Conservation (phyloP, 2,797 vertebrate genomes). For the Rachycentron canadum region DNA sequence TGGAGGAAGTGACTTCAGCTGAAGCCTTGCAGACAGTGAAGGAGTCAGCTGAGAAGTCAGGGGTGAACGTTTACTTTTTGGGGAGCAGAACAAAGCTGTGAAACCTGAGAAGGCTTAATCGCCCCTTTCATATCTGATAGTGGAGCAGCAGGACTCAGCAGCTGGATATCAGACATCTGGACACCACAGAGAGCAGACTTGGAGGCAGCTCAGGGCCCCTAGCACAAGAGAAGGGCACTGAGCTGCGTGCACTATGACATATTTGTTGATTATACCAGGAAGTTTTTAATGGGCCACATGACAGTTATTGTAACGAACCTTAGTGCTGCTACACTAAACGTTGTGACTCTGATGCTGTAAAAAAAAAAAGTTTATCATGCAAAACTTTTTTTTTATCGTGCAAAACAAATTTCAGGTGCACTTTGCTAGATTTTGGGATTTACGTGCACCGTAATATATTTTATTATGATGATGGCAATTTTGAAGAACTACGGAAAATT, state of each 20-base stretch:
- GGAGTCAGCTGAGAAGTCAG: conserved; percentile 51
- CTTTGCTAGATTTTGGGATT: background rate
- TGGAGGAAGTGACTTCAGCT: conserved; percentile 30
- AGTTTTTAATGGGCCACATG: background rate
- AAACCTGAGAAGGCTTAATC: conserved; percentile 55
- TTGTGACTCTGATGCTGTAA: background rate
- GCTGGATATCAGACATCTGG: conserved; percentile 62
- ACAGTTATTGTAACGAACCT: background rate
- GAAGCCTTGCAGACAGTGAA: conserved; percentile 28
- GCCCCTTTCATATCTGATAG: conserved; percentile 55
- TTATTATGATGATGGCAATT: background rate
- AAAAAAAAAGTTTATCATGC: background rate
- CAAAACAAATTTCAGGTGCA: background rate
- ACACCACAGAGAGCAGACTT: background rate
- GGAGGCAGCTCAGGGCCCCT: background rate
- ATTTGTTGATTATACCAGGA: background rate
- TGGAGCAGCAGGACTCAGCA: conserved; percentile 47
- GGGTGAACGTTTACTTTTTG: conserved; percentile 24
- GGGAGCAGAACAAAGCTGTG: conserved; percentile 34
- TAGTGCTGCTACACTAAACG: background rate
- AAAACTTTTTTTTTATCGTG: background rate
- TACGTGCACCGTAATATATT: background rate
- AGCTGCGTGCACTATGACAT: background rate
- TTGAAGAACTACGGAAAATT: background rate
- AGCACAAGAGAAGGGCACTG: background rate